Base-by-base conservation (phyloP, 2,113 vertebrate species). In the Psophia crepitans region DNA sequence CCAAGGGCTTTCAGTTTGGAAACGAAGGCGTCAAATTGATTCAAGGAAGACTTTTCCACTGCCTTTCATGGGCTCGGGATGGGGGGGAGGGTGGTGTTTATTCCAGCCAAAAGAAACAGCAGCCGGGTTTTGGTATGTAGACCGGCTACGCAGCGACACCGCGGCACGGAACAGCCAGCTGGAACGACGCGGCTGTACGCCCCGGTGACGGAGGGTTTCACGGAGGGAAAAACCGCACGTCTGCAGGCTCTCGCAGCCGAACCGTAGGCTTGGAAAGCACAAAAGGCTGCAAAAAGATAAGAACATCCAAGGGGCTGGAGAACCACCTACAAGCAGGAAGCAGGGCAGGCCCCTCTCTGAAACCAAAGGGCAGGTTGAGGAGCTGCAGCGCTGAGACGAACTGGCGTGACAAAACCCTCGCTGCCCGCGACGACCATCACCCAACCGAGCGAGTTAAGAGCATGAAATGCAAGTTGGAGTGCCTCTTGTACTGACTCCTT, bases 81-180 rank as follows among this genome's bases (percentile, higher is more conserved):
- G 30, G 37, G 9, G 32, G 15, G 17, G 32, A 12, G 17, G 1
- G 14, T 33, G 81, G 41, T 79, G n/a, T 71, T 91, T 61, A 64
- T 57, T 85, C 26, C 66, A 89, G 91, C 93, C 96, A 94, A 93
- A 89, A 87, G 87, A 71, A 95, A 94, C 74, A 91, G 75, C 87
- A 93, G 79, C 0, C 1, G 60, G 48, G 58, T 66, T 95, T 64
- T 1, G 3, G 43, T 70, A n/a, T 33, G 60, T 41, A 32, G 68
- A 58, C 76, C 61, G 66, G 83, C 70, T 68, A 68, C 4, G 14
- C 56, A 75, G 41, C 6, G n/a, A 78, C 32, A 8, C 66, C 3
- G 64, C 5, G 0, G 90, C 7, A 6, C 32, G 82, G 95, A 95
- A 94, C 90, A 88, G 90, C 92, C 92, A 92, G 92, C 68, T 94